phyloP scores from a whole-genome alignment of 2,888 invertebrate genomes.

The Drosophila meridiana region DNA sequence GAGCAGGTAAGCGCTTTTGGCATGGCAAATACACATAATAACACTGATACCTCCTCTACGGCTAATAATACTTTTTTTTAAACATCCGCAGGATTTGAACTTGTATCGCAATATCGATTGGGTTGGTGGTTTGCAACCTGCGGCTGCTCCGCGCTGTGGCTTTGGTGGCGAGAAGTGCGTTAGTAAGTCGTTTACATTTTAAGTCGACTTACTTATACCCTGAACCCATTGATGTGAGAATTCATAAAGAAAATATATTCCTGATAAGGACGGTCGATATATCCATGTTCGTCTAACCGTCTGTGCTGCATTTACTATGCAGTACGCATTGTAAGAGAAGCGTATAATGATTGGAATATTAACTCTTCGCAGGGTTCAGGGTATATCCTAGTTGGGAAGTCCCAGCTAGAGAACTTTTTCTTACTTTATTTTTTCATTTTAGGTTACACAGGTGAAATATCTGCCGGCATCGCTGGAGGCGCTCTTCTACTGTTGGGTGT shows the following conservation, averaged over 20 bases:
- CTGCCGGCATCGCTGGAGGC: conserved; percentile 92
- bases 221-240: too few relatives aligned
- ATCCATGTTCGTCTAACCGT: too few relatives aligned
- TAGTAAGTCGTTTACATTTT: conserved; percentile 88
- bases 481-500: conserved; percentile 89
- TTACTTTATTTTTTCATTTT: neutral
- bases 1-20: conserved; percentile 68
- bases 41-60: too few relatives aligned
- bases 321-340: neutral
- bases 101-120: conserved; percentile 91
- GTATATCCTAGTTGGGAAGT: neutral
- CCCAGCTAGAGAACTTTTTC: too few relatives aligned
- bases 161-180: conserved; percentile 95
- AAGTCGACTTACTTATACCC: neutral
- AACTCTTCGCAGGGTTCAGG: neutral
- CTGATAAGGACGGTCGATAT: too few relatives aligned
- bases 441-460: conserved; percentile 94
- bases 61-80: conserved; percentile 5
- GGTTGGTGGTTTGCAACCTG: conserved; percentile 90
- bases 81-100: conserved; percentile 88
- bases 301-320: too few relatives aligned
- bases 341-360: neutral
- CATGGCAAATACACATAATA: conserved; percentile 11
- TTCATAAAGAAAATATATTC: too few relatives aligned
- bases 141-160: conserved; percentile 95